Base-by-base conservation (phyloP, 1,140 invertebrate genomes). In the Agraylea sexmaculata region DNA sequence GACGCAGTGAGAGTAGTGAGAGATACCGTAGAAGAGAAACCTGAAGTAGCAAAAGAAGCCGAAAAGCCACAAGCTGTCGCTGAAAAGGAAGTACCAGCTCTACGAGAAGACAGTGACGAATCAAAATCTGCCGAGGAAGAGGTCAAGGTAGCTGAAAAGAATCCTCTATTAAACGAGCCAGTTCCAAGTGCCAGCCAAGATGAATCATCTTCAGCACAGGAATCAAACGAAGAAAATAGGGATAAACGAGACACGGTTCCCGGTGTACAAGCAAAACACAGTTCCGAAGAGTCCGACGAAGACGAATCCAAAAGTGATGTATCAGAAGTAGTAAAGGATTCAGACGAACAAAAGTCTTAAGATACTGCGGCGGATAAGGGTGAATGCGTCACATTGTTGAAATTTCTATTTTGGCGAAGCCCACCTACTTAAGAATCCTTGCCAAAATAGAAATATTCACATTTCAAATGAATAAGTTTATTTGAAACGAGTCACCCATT, bases 1-100 rank as follows among this genome's bases (percentile, higher is more conserved):
- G 40, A 45, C 11, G 40, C 43, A 25, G 43, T 43, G 6, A 29
- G 47, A 43, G 40, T 49, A 19, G 43, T 43, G 1, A 34, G 47
- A 40, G 43, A 40, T 16, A 45, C 43, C 2, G 37, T 42, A 27
- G 40, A 43, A 40, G 47, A 49, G 34, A 36, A 43, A 16, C 10
- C 39, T n/a, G 43, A 45, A 27, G 19, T 12, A 8, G 6, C 19
- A 2, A 43, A n/a, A 12, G 32, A 34, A 33, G 38, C n/a, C 2
- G 37, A 38, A 6, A 22, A 40, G 22, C 19, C 33, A 12, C 12
- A 33, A 22, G 30, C 20, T 11, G 4, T 8, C 16, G 30, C 7
- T 6, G 30, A 31, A 13, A 31, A 7, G 7, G 29, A 32, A 27
- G 40, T 25, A n/a, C 22, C 32, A 3, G 15, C 3, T 10, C 35